Evolutionary conservation across 2,888 invertebrate genomes (phyloP), one percentile per base, ranked within the genome.

Genomic region (Megaustenia siamemsis): DNA sequence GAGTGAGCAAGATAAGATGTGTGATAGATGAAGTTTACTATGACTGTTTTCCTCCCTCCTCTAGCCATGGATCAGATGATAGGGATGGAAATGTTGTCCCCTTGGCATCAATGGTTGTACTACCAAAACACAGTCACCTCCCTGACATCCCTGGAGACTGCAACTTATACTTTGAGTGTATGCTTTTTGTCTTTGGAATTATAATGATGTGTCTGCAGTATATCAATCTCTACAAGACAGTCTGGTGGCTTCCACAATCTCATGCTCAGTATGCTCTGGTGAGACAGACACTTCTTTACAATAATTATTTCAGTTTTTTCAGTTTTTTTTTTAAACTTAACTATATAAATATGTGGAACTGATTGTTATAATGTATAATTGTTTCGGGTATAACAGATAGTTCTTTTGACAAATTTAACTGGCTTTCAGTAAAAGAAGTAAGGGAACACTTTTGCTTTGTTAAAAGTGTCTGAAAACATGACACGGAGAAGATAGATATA

Each of bases 221-320:
- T 93, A 95, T 99, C 68, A 98, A 99, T 95, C 95, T 99, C 60
- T 99, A 99, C 93, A 96, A 98, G 89, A 98, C 98, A 2, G 97
- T 97, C 24, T 99, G 98, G 98, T 99, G 99, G 99, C 94, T 99
- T 81, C 98, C 98, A 0, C 96, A 98, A 93, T 98, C 98, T 0
- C 96, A 97, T 93, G 97, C 96, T 86, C 96, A 96, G 91, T 97
- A 97, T 92, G 96, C 97, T 86, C 96, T 99, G 96, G 98, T 98
- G 95, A 94, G 95, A 75, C 43, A 28, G 3, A 76, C 15, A 38
- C 24, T 56, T 49, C 60, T 78, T 63, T 28, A 78, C 35, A 45
- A 49, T 15, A 79, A 12, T 56, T 32, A 49, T 83, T n/a, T 73
- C n/a, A 49, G 32, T 35, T 68, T 6, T 69, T 63, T 32, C 12